Percentiles rank a stretch among this genome's conserved stretches.
phyloP scores from a whole-genome alignment of 2,797 vertebrate species.

The Sebastes itinus region DNA sequence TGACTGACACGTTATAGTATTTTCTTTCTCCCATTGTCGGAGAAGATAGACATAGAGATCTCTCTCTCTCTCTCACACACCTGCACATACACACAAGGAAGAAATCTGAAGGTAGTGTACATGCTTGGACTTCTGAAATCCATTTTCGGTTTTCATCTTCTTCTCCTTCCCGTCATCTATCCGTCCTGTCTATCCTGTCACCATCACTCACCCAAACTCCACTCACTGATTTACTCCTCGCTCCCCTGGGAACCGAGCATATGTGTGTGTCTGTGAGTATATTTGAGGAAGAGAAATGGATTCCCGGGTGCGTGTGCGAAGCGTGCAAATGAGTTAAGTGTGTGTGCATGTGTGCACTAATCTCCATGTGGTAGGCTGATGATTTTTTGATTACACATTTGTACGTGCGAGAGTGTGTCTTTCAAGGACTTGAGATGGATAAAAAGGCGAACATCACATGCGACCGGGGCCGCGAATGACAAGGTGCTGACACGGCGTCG shows the following conservation, averaged over 20 bases:
- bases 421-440: slow-evolving; percentile 22
- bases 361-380: not conserved
- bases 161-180: slow-evolving; percentile 66
- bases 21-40: not conserved
- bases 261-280: slow-evolving; percentile 37
- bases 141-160: slow-evolving; percentile 74
- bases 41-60: slow-evolving; percentile 10
- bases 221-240: slow-evolving; percentile 63
- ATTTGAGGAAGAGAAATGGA: slow-evolving; percentile 65
- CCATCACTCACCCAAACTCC: slow-evolving; percentile 64
- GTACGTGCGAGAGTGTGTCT: not conserved
- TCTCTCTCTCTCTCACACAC: not conserved
- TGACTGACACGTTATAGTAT: not conserved
- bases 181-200: slow-evolving; percentile 70
- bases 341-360: not conserved
- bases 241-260: slow-evolving; percentile 28
- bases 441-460: slow-evolving; percentile 25
- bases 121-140: slow-evolving; percentile 63
- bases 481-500: slow-evolving; percentile 16
- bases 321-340: not conserved
- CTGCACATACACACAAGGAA: not conserved
- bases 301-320: not conserved
- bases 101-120: slow-evolving; percentile 40
- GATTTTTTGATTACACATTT: not conserved
- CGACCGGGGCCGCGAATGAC: slow-evolving; percentile 1